phyloP scores from a whole-genome alignment of 2,113 vertebrate species.

The Pyrgilauda ruficollis region DNA sequence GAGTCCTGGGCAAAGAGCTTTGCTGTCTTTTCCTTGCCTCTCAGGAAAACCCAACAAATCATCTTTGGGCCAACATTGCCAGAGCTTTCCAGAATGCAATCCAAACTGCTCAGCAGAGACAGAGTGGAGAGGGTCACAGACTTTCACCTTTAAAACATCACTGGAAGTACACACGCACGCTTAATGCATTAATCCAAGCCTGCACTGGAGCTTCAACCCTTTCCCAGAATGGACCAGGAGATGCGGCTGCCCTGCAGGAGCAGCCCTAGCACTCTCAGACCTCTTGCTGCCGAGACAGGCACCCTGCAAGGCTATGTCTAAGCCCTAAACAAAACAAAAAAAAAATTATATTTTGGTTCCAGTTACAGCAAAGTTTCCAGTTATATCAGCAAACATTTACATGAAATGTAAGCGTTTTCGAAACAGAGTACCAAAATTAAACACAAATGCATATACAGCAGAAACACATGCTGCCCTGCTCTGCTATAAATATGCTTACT shows the following conservation, averaged over 20 bases:
- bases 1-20: neutral
- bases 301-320: neutral
- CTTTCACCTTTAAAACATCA: neutral
- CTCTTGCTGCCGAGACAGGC: neutral
- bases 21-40: neutral
- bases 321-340: neutral
- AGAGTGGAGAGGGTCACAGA: neutral
- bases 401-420: neutral
- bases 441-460: neutral
- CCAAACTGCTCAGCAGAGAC: neutral
- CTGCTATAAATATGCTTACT: neutral
- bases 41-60: neutral
- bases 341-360: neutral
- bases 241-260: rapidly evolving
- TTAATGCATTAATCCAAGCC: neutral
- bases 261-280: rapidly evolving
- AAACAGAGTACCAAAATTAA: neutral
- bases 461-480: neutral
- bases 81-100: neutral
- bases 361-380: neutral
- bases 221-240: neutral
- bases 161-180: neutral
- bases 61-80: neutral
- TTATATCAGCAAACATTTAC: neutral
- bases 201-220: neutral